Percentiles rank a stretch among this genome's conserved stretches.
phyloP scores from a whole-genome alignment of 2,113 vertebrate genomes.

The Podocnemis expansa region DNA sequence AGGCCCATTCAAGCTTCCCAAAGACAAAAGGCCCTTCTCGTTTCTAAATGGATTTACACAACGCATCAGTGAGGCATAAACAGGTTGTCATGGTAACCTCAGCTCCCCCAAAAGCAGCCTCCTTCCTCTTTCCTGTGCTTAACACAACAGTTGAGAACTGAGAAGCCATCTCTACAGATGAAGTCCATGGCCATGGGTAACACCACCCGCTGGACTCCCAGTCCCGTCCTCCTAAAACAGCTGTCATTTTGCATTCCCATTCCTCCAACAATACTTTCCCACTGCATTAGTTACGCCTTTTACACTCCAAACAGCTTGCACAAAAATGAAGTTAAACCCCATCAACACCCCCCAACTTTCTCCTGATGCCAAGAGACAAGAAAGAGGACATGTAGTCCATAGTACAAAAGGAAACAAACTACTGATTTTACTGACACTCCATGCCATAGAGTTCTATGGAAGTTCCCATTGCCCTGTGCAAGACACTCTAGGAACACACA shows the following conservation, averaged over 20 bases:
- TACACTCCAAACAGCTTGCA: neutral
- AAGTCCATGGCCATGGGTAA: neutral
- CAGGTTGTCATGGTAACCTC: slow-evolving; percentile 83
- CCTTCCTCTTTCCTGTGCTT: neutral
- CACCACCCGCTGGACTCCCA: neutral
- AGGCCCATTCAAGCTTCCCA: slow-evolving; percentile 76
- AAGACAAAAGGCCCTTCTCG: slow-evolving; percentile 85
- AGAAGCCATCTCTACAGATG: neutral
- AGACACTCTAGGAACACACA: too few species aligned
- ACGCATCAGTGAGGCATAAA: slow-evolving; percentile 90
- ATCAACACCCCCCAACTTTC: neutral
- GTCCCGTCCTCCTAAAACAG: neutral
- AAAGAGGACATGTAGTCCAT: neutral
- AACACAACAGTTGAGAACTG: neutral
- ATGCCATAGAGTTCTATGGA: neutral
- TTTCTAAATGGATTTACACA: slow-evolving; percentile 90
- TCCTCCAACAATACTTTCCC: neutral
- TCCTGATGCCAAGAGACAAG: neutral
- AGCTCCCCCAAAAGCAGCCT: slow-evolving; percentile 34
- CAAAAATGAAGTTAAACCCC: neutral
- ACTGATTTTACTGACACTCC: neutral
- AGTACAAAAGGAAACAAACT: neutral
- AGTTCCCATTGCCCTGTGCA: neutral
- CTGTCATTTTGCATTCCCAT: slow-evolving; percentile 48
- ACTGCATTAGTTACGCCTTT: neutral